A percentile compares a stretch with the other conserved stretches of the same genome.
These are phyloP conservation scores for Ataeniobius toweri DNA, from an alignment of 2,797 vertebrate genomes.

Conservation along the genomic window DNA sequence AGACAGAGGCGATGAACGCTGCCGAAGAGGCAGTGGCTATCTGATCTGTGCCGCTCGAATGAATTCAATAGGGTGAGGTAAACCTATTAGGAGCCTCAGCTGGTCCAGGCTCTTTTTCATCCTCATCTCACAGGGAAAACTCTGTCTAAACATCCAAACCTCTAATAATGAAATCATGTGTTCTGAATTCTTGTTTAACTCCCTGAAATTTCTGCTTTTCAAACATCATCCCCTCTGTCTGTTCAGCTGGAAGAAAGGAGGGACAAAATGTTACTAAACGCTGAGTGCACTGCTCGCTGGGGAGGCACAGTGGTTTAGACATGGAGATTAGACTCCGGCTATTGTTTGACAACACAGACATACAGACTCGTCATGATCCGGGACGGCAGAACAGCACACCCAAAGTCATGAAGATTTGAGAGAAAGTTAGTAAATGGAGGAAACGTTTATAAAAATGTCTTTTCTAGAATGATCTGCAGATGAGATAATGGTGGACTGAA, in stretches of 20 bases:
- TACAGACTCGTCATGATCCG: constrained; percentile 83
- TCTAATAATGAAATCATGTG: constrained; percentile 35
- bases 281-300: constrained; percentile 94
- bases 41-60: constrained; percentile 92
- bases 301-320: constrained; percentile 99
- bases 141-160: constrained; percentile 76
- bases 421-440: constrained; percentile 40
- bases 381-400: constrained; percentile 90
- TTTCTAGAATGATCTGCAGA: constrained; percentile 91
- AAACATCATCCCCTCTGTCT: constrained; percentile 61
- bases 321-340: constrained; percentile 98
- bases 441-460: constrained; percentile 61
- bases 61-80: constrained; percentile 91
- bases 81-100: constrained; percentile 87
- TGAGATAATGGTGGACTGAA: constrained; percentile 90
- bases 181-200: constrained; percentile 11
- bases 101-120: constrained; percentile 48
- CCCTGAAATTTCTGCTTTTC: constrained; percentile 33
- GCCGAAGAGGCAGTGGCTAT: constrained; percentile 85
- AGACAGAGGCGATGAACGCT: constrained; percentile 66
- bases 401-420: constrained; percentile 79
- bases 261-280: constrained; percentile 99
- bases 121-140: constrained; percentile 90
- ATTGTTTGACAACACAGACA: constrained; percentile 96
- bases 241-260: constrained; percentile 84